phyloP scores from a whole-genome alignment of 2,797 vertebrate species.

The Manis pentadactyla region DNA sequence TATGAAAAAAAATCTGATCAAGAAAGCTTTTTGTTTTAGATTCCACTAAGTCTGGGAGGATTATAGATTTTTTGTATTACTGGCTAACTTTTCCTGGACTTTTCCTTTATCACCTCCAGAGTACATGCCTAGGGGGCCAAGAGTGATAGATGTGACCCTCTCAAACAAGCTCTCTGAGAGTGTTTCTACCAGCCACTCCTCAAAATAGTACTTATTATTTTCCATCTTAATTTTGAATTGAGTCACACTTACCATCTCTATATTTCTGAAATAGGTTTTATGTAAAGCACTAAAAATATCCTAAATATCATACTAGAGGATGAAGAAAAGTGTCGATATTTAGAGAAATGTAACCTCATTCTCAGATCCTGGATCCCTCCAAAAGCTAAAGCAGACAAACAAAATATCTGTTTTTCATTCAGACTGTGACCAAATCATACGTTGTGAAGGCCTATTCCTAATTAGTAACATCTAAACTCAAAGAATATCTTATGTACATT shows the following conservation, averaged over 20 bases:
- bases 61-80: not conserved
- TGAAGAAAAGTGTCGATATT: not conserved
- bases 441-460: not conserved
- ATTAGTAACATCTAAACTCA: not conserved
- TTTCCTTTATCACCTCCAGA: not conserved
- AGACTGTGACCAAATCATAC: not conserved
- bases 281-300: not conserved
- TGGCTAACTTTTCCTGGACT: not conserved
- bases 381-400: not conserved
- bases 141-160: not conserved
- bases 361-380: not conserved
- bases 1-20: slow-evolving; percentile 46
- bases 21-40: slow-evolving; percentile 2
- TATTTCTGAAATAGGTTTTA: slow-evolving; percentile 35
- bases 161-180: not conserved
- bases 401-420: not conserved
- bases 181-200: slow-evolving; percentile 1
- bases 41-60: not conserved
- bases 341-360: not conserved
- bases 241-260: not conserved
- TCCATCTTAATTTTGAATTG: slow-evolving; percentile 3
- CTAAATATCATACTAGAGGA: not conserved
- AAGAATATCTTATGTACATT: not conserved
- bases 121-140: not conserved
- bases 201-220: not conserved